phyloP scores from a whole-genome alignment of 2,797 vertebrate genomes.

The Diglossa cyanea region DNA sequence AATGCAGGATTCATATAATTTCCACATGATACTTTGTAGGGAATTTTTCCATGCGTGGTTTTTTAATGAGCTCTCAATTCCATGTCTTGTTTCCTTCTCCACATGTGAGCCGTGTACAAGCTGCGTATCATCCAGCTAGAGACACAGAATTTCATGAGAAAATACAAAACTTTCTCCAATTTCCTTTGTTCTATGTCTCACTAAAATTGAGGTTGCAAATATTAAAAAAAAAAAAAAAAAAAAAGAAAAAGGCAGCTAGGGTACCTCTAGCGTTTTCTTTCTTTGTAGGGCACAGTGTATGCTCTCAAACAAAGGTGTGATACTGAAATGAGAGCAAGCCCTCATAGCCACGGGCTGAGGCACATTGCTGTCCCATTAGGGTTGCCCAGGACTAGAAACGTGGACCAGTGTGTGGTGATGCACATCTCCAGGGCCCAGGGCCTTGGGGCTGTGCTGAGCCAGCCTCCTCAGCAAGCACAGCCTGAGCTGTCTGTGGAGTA shows the following conservation, averaged over 20 bases:
- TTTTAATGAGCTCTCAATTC: background rate
- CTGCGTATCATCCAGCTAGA: background rate
- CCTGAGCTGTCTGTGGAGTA: background rate
- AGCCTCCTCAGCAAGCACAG: background rate
- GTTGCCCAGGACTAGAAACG: background rate
- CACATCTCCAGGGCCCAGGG: background rate
- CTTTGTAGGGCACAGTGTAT: background rate
- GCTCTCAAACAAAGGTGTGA: background rate
- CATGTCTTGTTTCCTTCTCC: background rate
- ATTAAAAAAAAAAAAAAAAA: background rate
- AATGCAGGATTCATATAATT: background rate
- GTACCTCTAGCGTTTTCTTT: background rate
- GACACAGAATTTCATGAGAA: background rate
- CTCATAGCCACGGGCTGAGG: fast-evolving
- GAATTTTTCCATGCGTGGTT: background rate
- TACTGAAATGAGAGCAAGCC: background rate
- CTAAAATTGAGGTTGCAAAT: background rate
- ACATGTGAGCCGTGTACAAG: background rate
- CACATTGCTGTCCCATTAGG: background rate
- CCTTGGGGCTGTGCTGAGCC: background rate
- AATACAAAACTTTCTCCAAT: background rate
- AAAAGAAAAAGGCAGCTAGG: background rate
- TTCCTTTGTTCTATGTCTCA: background rate
- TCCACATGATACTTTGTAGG: background rate
- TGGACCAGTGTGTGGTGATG: background rate